These are phyloP conservation scores for Cataglyphis altisquamis DNA, from an alignment of 2,888 invertebrate genomes.

Conservation along the genomic window DNA sequence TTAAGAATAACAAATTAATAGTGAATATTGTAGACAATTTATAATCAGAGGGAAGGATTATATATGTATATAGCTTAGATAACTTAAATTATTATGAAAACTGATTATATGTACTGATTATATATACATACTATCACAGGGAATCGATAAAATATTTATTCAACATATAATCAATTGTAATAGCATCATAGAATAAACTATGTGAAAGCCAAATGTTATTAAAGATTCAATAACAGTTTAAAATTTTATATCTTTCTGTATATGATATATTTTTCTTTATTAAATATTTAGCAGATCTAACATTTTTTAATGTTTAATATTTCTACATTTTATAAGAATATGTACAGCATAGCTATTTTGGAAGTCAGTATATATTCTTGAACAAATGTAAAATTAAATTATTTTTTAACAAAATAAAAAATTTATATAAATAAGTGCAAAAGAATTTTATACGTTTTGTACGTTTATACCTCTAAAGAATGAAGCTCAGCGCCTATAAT, in stretches of 20 bases:
- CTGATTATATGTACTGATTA: slow-evolving; percentile 60
- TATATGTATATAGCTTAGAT: not conserved
- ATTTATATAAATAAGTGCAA: slow-evolving; percentile 60
- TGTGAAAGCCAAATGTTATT: slow-evolving; percentile 60
- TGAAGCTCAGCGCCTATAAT: not conserved
- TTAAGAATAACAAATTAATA: slow-evolving; percentile 40
- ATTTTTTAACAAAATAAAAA: slow-evolving; percentile 36
- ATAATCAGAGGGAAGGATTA: too few relatives aligned
- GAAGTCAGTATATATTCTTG: slow-evolving; percentile 4
- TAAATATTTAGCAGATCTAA: slow-evolving; percentile 58
- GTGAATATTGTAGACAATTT: slow-evolving; percentile 26
- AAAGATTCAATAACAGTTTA: slow-evolving; percentile 59
- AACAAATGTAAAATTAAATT: slow-evolving; percentile 29
- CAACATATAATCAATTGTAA: slow-evolving; percentile 46
- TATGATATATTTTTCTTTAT: slow-evolving; percentile 22
- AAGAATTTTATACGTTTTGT: slow-evolving; percentile 18
- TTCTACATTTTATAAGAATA: slow-evolving; percentile 24
- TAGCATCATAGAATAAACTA: slow-evolving; percentile 40
- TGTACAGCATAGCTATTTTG: not conserved
- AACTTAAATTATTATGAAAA: slow-evolving; percentile 32
- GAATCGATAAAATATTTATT: slow-evolving; percentile 59
- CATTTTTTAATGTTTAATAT: slow-evolving; percentile 27
- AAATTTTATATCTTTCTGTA: slow-evolving; percentile 60
- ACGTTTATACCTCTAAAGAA: slow-evolving; percentile 6
- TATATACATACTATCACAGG: slow-evolving; percentile 62